Conservation (phyloP, 1,140 invertebrate species). For the Cyclargus thomasi region DNA sequence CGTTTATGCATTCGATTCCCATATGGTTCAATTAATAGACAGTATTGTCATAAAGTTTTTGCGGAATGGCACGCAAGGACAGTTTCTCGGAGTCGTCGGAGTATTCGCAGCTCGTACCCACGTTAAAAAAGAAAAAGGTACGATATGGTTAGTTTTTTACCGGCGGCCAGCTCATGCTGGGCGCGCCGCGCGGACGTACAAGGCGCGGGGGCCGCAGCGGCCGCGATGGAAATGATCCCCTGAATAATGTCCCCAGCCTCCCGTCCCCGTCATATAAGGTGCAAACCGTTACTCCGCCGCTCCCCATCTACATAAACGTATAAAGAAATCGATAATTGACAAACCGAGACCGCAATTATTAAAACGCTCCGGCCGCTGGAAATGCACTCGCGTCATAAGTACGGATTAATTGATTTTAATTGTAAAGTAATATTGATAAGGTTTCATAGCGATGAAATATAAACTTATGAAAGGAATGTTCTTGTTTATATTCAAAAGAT, state of each 20-base stretch:
- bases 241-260: conserved; percentile 71
- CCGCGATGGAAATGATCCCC: conserved; percentile 70
- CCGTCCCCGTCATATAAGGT: conserved; percentile 62
- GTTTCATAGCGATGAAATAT: not conserved
- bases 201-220: conserved; percentile 56
- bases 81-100: conserved; percentile 36
- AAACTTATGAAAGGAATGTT: not conserved
- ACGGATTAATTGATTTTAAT: conserved; percentile 8
- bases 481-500: not conserved
- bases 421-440: not conserved
- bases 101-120: conserved; percentile 35
- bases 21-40: conserved; percentile 21
- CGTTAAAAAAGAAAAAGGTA: conserved; percentile 43
- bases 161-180: conserved; percentile 48
- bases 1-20: conserved; percentile 8
- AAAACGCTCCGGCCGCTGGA: not conserved
- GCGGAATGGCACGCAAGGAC: conserved; percentile 36
- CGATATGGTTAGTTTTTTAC: conserved; percentile 63
- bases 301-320: conserved; percentile 54
- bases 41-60: conserved; percentile 33
- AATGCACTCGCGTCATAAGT: not conserved
- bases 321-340: conserved; percentile 49
- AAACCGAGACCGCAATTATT: conserved; percentile 26
- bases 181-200: conserved; percentile 56
- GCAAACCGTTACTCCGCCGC: conserved; percentile 65